Conservation (phyloP, 2,113 vertebrate species). For the Tretioscincus oriximinensis region DNA sequence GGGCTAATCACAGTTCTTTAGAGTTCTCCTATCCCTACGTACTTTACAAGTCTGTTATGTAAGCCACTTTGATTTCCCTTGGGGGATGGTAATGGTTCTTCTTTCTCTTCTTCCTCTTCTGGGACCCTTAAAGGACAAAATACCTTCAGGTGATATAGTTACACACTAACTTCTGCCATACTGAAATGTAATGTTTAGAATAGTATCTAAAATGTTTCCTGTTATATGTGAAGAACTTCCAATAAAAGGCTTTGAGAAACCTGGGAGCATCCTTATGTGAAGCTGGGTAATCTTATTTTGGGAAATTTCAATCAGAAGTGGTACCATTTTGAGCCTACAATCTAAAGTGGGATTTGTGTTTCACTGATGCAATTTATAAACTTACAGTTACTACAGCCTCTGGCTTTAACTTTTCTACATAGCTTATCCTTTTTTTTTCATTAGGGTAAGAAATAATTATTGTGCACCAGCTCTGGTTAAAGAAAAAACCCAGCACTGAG, state of each 20-base stretch:
- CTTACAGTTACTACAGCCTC: neutral
- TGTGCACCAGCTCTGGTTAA: neutral
- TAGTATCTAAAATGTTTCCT: too few relatives aligned
- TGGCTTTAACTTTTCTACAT: neutral
- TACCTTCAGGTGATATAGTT: too few relatives aligned
- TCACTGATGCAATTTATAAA: neutral
- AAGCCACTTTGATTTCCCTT: too few relatives aligned
- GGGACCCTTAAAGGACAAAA: too few relatives aligned
- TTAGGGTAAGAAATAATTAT: neutral
- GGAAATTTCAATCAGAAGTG: neutral
- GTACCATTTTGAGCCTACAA: neutral
- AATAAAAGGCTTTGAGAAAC: neutral
- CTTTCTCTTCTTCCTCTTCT: too few relatives aligned
- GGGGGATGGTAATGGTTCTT: too few relatives aligned
- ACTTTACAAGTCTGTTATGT: too few relatives aligned
- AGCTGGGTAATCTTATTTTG: neutral
- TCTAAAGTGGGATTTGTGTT: neutral
- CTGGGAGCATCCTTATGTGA: neutral
- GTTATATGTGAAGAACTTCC: too few relatives aligned
- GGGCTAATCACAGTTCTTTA: too few relatives aligned
- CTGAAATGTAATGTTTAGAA: too few relatives aligned
- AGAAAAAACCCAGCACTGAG: neutral
- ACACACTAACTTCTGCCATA: too few relatives aligned
- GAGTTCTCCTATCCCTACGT: too few relatives aligned
- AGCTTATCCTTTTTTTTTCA: neutral